Conservation (phyloP, 1,140 invertebrate genomes). For the Dysdera silvatica region DNA sequence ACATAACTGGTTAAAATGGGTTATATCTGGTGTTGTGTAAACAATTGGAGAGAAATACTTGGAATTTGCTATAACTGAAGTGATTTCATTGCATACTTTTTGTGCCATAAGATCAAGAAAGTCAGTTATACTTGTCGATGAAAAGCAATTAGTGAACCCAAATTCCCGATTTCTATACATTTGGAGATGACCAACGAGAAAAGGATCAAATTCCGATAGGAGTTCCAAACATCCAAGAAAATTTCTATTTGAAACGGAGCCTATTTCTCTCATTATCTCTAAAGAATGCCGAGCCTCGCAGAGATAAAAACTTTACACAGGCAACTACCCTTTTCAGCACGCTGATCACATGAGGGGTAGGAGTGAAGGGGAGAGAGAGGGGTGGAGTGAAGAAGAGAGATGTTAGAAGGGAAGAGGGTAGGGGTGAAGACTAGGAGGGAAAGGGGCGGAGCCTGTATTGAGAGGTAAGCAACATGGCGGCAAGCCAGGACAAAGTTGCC, state of each 20-base stretch:
- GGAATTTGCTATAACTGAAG: not conserved
- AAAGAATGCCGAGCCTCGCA: slow-evolving; percentile 30
- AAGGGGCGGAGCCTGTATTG: too few relatives aligned
- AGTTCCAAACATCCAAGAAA: slow-evolving; percentile 31
- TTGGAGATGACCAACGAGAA: too few relatives aligned
- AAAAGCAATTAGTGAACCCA: slow-evolving; percentile 10
- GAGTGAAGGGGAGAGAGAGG: too few relatives aligned
- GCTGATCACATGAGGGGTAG: too few relatives aligned
- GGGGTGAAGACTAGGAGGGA: too few relatives aligned
- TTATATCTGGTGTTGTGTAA: slow-evolving; percentile 9
- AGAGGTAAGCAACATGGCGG: too few relatives aligned
- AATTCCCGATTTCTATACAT: slow-evolving; percentile 14
- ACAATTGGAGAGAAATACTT: slow-evolving; percentile 7
- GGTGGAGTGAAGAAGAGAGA: too few relatives aligned
- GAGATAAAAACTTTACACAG: slow-evolving; percentile 30
- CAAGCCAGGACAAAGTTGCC: too few relatives aligned
- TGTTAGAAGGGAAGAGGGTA: too few relatives aligned
- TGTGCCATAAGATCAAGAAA: slow-evolving; percentile 5
- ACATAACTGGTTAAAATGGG: not conserved
- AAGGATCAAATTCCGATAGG: too few relatives aligned
- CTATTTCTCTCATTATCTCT: slow-evolving; percentile 32
- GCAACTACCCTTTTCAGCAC: slow-evolving; percentile 25
- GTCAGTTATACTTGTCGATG: slow-evolving; percentile 6
- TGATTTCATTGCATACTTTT: not conserved
- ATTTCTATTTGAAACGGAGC: slow-evolving; percentile 32